Conservation (phyloP, 2,797 vertebrate genomes). For the Melanotaenia trifasciata region DNA sequence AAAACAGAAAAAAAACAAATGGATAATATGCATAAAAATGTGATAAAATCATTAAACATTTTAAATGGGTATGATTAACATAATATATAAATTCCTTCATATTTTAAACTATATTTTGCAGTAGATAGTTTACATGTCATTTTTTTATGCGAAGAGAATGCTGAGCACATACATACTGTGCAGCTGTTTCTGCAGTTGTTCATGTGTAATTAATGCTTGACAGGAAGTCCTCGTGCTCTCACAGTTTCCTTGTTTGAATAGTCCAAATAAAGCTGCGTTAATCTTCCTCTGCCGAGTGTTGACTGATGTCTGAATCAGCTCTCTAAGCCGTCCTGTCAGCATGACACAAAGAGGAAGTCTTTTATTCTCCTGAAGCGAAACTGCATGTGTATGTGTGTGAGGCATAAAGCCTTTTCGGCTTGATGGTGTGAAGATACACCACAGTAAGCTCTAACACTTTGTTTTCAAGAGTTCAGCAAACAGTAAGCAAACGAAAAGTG, state of each 20-base stretch:
- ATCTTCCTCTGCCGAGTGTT: conserved; percentile 43
- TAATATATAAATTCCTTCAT: neutral
- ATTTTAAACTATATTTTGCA: neutral
- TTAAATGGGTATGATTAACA: no score
- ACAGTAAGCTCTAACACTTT: conserved; percentile 57
- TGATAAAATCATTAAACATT: no score
- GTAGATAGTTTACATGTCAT: neutral
- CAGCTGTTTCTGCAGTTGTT: conserved; percentile 11
- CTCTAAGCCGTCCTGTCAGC: conserved; percentile 57
- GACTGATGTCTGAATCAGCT: conserved; percentile 64
- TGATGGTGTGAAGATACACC: conserved; percentile 58
- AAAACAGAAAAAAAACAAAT: no score
- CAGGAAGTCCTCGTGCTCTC: conserved; percentile 28
- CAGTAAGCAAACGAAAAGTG: conserved; percentile 18
- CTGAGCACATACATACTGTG: neutral
- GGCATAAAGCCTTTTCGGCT: conserved; percentile 37
- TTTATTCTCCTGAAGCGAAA: conserved; percentile 28
- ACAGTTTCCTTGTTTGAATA: conserved; percentile 40
- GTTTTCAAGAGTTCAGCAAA: conserved; percentile 65
- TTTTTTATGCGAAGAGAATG: neutral
- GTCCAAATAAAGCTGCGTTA: conserved; percentile 57
- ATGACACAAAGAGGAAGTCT: conserved; percentile 7
- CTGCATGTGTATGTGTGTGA: conserved; percentile 31
- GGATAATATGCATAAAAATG: no score
- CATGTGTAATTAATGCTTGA: conserved; percentile 22